phyloP scores from a whole-genome alignment of 2,797 vertebrate genomes.

The Sandelia bainsii region DNA sequence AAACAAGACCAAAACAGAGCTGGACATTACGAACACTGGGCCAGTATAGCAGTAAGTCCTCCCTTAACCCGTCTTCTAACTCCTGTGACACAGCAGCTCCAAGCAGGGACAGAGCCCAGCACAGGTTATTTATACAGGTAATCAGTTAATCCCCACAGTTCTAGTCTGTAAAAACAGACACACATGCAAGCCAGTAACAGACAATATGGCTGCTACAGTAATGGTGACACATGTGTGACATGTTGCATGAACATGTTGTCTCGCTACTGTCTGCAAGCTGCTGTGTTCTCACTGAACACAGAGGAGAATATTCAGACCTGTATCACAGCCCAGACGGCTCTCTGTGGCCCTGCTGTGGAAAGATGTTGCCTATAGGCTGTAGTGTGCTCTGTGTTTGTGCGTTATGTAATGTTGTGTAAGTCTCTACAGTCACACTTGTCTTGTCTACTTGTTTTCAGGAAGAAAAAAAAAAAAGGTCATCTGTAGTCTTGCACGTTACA shows the following conservation, averaged over 20 bases:
- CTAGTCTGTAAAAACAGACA: slow-evolving; percentile 56
- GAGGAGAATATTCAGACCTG: background rate
- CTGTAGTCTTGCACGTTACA: background rate
- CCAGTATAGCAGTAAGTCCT: background rate
- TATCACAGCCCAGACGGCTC: background rate
- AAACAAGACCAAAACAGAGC: background rate
- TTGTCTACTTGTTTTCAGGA: too few species aligned
- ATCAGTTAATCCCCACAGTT: slow-evolving; percentile 77
- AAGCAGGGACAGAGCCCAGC: slow-evolving; percentile 55
- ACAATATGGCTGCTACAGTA: slow-evolving; percentile 39
- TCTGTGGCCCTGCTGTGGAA: background rate
- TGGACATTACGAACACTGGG: slow-evolving; percentile 17
- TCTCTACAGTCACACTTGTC: too few species aligned
- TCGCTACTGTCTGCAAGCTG: slow-evolving; percentile 6
- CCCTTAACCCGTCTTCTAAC: slow-evolving; percentile 39
- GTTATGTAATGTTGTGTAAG: too few species aligned
- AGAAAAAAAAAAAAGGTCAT: background rate
- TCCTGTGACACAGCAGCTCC: slow-evolving; percentile 68
- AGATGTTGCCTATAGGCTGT: background rate
- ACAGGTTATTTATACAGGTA: slow-evolving; percentile 80
- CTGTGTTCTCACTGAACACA: slow-evolving; percentile 13
- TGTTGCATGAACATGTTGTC: background rate
- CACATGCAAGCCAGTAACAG: slow-evolving; percentile 46
- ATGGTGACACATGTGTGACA: slow-evolving; percentile 22
- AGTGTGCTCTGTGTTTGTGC: background rate